Evolutionary conservation across 2,888 invertebrate species (phyloP), one percentile per base, ranked within the genome.

Genomic region (Julus scanicus): DNA sequence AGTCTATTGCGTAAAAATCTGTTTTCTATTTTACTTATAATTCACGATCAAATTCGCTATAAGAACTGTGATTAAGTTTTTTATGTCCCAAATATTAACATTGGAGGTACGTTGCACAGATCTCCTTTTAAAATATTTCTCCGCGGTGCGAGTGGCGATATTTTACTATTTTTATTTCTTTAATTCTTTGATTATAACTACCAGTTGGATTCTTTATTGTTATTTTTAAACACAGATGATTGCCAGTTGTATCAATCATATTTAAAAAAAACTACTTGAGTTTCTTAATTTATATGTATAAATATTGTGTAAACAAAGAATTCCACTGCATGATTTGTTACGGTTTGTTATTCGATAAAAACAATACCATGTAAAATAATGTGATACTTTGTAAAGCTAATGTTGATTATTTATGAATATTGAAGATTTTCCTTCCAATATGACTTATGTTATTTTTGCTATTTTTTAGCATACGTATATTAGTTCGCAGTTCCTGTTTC

Each of bases 311-410:
- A 80, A 37, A 15, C 63, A 6, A 8, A 37, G 80, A 80, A 80
- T 80, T 80, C 37, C 37, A 37, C 37, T 80, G 80, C 13, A 63
- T 63, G 9, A 37, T 80, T 80, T 29, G 80, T 53, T 37, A 80
- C 37, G 15, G 37, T 37, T 80, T 80, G 80, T 37, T 37, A 80
- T 37, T n/a, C n/a, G n/a, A n/a, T 80, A 29, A 15, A 37, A 80
- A 80, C 29, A 20, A n/a, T n/a, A 37, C 37, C 37, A 37, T 80
- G 37, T 37, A 80, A 29, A 37, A 53, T 17, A 80, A 37, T 80
- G 80, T 80, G 80, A 80, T 80, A 80, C 37, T 80, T 80, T 80
- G 80, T 80, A 80, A 80, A 37, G 80, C 80, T 15, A 80, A 37
- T 80, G 80, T 80, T 80, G 15, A 80, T 80, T 80, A 80, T 80